Evolutionary conservation across 2,888 invertebrate genomes (phyloP), one percentile per base, ranked within the genome.

Genomic region (Bugulina stolonifera): DNA sequence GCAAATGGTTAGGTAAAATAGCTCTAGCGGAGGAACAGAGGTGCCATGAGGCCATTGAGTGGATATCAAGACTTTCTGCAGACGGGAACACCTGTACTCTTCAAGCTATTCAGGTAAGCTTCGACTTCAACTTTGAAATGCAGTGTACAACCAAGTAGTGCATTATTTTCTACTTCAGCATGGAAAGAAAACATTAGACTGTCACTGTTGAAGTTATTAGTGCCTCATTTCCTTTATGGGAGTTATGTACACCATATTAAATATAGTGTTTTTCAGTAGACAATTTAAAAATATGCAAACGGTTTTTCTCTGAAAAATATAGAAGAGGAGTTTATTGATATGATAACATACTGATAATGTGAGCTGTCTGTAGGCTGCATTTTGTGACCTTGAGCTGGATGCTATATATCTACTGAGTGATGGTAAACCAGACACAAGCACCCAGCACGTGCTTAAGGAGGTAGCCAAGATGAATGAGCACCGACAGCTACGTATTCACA

Each of bases 341-440:
- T n/a, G n/a, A n/a, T n/a, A n/a, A n/a, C n/a, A n/a, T n/a, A n/a
- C n/a, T n/a, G n/a, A n/a, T n/a, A n/a, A n/a, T n/a, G n/a, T n/a
- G n/a, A n/a, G n/a, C n/a, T n/a, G 5, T 43, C 43, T 43, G 32
- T 76, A 83, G 83, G 75, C 81, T 74, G 83, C 83, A 29, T 83
- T 84, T 77, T 76, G 77, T 34, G 82, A 83, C 73, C 74, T 76
- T n/a, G 80, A 81, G 29, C 77, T 83, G 52, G 80, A 82, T 34
- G 81, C 82, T 0, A 78, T 84, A n/a, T 84, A 84, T 76, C 75
- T 84, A 74, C 76, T 85, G 75, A 84, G 82, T n/a, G 85, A 85
- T 74, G 85, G 85, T 22, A 84, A 84, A 75, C 84, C 85, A n/a
- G 84, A 85, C 75, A 81, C 80, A 1, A 84, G 83, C 75, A 84